Base-by-base conservation (phyloP, 2,797 vertebrate species). In the Rallus crepitans region DNA sequence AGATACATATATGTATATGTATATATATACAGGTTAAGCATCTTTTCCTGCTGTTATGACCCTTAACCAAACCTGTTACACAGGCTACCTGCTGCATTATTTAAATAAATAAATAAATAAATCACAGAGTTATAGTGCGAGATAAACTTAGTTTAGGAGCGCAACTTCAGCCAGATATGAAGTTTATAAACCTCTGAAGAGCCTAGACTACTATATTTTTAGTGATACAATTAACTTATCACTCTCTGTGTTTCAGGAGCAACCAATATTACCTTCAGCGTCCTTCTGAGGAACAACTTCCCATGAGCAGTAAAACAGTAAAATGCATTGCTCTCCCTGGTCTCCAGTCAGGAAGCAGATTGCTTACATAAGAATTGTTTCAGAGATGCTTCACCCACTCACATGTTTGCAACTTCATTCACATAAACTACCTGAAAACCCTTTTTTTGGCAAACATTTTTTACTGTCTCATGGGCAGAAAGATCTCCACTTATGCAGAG, bases 61-160 rank as follows among this genome's bases (percentile, higher is more conserved):
- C 75, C 61, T 73, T 94, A 96, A 86, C 59, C 61, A 90, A 81
- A 47, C 48, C 17, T 56, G 35, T 72, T 65, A 87, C 39, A n/a
- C 11, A 65, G 50, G 20, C 15, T 87, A 89, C 61, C 57, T 70
- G 33, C 25, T 84, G 15, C 42, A 59, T 92, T 79, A 89, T 84
- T 72, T 66, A 94, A 92, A 93, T 90, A 48, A 48, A 48, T 20
- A 25, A 50, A 13, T 24, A 50, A 60, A 81, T 79, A 60, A 66
- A 64, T 23, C 25, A 52, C 25, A 52, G 50, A 52, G 25, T 27
- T 52, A 52, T 52, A 52, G 8, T 52, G 50, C 8, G 25, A 15
- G 50, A 52, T 70, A 94, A 92, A 93, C 90, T 79, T 73, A 47
- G 20, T 69, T 90, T 90, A 90, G 25, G 31, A 95, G n/a, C 39